These are phyloP conservation scores for Prinia subflava DNA, from an alignment of 2,113 vertebrate genomes.

Conservation along the genomic window DNA sequence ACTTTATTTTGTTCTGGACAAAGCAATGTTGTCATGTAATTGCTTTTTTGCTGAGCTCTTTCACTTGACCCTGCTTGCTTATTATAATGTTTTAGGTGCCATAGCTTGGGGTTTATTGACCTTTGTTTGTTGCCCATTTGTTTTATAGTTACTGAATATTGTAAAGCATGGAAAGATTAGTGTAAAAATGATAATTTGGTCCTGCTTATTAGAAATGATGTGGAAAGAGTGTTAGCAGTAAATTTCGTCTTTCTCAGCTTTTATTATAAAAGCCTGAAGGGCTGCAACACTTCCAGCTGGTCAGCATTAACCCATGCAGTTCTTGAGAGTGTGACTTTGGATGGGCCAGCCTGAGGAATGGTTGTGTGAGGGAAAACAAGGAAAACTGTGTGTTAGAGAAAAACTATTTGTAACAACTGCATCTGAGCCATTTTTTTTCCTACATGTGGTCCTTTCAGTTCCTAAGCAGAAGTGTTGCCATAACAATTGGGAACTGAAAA, in stretches of 20 bases:
- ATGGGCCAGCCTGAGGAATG: not conserved
- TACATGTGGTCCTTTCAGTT: not conserved
- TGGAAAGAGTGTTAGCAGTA: not conserved
- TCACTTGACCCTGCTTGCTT: slow-evolving; percentile 12
- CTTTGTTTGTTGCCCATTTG: not conserved
- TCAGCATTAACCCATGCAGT: not conserved
- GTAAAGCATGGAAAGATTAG: not conserved
- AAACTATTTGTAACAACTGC: not conserved
- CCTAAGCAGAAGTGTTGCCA: not conserved
- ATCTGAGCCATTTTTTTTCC: not conserved
- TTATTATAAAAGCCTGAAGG: not conserved
- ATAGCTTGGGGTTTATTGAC: not conserved
- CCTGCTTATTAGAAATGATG: not conserved
- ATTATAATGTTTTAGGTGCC: slow-evolving; percentile 13
- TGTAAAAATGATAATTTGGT: slow-evolving; percentile 10
- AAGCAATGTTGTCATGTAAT: slow-evolving; percentile 13
- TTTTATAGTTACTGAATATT: not conserved
- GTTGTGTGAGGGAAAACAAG: not conserved
- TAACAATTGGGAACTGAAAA: not conserved
- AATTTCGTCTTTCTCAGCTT: not conserved
- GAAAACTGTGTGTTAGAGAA: not conserved
- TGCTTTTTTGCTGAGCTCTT: slow-evolving; percentile 9
- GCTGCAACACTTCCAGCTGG: not conserved
- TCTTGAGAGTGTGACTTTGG: not conserved
- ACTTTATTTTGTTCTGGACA: not conserved